Percentiles rank a stretch among this genome's conserved stretches.
phyloP scores from a whole-genome alignment of 2,113 vertebrate species.

The Podarcis muralis region DNA sequence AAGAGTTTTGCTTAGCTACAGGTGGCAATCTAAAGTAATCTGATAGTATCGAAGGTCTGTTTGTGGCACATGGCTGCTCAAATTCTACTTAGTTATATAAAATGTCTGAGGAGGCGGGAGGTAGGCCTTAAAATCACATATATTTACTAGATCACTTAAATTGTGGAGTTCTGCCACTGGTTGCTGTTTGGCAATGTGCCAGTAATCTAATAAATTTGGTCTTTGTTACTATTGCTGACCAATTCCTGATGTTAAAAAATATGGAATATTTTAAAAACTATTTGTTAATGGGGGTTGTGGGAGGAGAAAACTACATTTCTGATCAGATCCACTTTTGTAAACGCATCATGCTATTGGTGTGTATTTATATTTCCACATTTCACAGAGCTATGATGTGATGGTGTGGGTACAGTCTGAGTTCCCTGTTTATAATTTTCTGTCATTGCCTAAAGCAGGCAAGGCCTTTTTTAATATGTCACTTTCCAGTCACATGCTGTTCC shows the following conservation, averaged over 20 bases:
- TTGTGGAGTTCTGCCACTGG: background rate
- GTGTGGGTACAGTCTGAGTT: background rate
- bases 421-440: constrained; percentile 24
- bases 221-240: background rate
- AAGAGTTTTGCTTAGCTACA: no score
- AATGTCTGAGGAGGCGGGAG: background rate
- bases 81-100: background rate
- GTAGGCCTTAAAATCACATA: background rate
- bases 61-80: background rate
- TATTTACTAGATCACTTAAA: background rate
- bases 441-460: background rate
- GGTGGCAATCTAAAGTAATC: no score
- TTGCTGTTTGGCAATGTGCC: background rate
- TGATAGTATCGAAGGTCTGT: background rate
- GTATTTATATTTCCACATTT: background rate
- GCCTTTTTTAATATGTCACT: background rate
- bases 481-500: background rate
- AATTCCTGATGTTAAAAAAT: background rate
- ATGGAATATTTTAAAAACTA: background rate
- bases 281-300: background rate
- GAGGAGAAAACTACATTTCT: background rate
- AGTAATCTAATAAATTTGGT: background rate
- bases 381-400: constrained; percentile 13
- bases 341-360: constrained; percentile 18
- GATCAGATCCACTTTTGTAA: background rate